Conservation (phyloP, 2,888 invertebrate species). For the Nemapogon koenigi region DNA sequence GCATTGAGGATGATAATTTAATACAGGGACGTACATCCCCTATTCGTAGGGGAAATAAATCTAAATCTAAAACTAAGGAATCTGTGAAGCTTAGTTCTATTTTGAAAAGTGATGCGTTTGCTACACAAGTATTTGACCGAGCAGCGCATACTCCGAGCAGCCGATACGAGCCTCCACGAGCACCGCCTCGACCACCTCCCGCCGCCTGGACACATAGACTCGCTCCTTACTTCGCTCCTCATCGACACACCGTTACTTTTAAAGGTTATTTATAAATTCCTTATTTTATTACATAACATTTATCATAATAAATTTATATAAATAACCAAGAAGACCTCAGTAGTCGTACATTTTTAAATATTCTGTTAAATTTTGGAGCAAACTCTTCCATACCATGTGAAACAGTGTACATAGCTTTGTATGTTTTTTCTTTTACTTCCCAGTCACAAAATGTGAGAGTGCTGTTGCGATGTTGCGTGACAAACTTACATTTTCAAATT, state of each 20-base stretch:
- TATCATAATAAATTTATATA: too few relatives aligned
- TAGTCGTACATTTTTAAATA: too few relatives aligned
- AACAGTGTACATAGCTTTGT: too few relatives aligned
- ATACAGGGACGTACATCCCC: slow-evolving; percentile 38
- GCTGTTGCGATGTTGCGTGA: too few relatives aligned
- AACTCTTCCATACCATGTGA: too few relatives aligned
- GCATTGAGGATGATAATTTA: slow-evolving; percentile 53
- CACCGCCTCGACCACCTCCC: slow-evolving; percentile 59
- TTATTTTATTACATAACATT: slow-evolving; percentile 19
- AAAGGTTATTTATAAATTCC: slow-evolving; percentile 74
- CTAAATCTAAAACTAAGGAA: slow-evolving; percentile 35
- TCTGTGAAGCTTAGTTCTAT: slow-evolving; percentile 56
- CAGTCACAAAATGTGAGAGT: too few relatives aligned
- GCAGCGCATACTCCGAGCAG: slow-evolving; percentile 76
- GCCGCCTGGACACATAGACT: slow-evolving; percentile 48
- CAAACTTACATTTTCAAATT: too few relatives aligned
- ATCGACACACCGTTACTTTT: slow-evolving; percentile 74
- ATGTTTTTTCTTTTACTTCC: too few relatives aligned
- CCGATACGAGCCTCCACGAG: slow-evolving; percentile 75
- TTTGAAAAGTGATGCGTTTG: slow-evolving; percentile 59
- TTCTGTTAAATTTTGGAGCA: slow-evolving; percentile 6
- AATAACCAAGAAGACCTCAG: too few relatives aligned
- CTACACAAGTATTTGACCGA: slow-evolving; percentile 76
- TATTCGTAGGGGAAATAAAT: slow-evolving; percentile 48
- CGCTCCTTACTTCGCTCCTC: slow-evolving; percentile 52